Base-by-base conservation (phyloP, 1,140 invertebrate species). In the Mylabris phalerata region DNA sequence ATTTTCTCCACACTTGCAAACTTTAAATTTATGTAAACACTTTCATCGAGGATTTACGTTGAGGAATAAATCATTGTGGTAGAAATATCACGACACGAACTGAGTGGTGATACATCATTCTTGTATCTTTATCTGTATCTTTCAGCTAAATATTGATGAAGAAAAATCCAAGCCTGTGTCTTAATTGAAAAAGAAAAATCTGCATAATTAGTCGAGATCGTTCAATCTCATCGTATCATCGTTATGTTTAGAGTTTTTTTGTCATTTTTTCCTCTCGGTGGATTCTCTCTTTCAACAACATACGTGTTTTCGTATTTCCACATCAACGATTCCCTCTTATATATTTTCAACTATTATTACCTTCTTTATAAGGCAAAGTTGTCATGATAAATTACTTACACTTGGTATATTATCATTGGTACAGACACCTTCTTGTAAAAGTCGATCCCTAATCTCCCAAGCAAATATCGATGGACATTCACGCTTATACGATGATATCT, bases 381-480 rank as follows among this genome's bases (percentile, higher is more conserved):
- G 54, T 56, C 54, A 56, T 40, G 47, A 45, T 56, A 19, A 27
- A 48, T 57, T 66, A 66, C 96, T 98, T 80, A 99, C 98, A 75
- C 95, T 98, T 57, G 98, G 98, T 68, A 99, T 98, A 78, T 98
- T 99, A 77, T 99, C 98, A 76, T 95, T 95, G 75, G 92, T 97
- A 81, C 98, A 99, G 55, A 98, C 90, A 60, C 90, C 92, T 75
- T 99, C 98, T 48, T 92, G 90, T 19, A 99, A 81, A 54, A 99
- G 83, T 73, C 95, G 84, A 74, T 98, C 95, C 13, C 95, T 79
- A 72, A 98, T 98, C 80, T 98, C 95, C 95, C 95, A 98, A 4
- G 95, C 95, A 78, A 98, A 98, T 75, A 98, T 98, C 57, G 93
- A 95, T 2, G 95, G 95, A 75, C 93, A 96, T 75, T 98, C 95